phyloP scores from a whole-genome alignment of 64 coral and sea anemone species.

The Actinia tenebrosa region DNA sequence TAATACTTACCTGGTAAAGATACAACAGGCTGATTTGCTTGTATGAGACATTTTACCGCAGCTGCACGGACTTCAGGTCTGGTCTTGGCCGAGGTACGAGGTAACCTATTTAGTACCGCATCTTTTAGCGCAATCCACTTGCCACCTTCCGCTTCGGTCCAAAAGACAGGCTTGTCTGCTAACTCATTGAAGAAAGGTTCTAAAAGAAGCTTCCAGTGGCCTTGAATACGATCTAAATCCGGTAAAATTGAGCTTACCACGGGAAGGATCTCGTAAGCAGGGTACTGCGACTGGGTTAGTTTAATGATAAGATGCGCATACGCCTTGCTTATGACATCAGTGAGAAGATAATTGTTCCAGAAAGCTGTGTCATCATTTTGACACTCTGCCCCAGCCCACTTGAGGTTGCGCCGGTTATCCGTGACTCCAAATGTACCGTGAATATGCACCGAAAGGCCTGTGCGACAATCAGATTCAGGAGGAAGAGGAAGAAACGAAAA shows the following conservation, averaged over 20 bases:
- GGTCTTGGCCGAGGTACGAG: conserved; percentile 34
- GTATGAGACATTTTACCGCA: conserved; percentile 41
- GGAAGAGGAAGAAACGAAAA: conserved; percentile 92
- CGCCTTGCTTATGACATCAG: conserved; percentile 68
- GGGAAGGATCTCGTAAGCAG: conserved; percentile 36
- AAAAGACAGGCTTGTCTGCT: conserved; percentile 64
- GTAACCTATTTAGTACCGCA: conserved; percentile 60
- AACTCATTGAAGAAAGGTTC: conserved; percentile 69
- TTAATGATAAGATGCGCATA: conserved; percentile 58
- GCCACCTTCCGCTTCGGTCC: conserved; percentile 61
- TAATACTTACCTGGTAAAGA: conserved; percentile 13
- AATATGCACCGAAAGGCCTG: conserved; percentile 82
- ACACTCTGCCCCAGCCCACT: conserved; percentile 84
- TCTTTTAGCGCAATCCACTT: conserved; percentile 74
- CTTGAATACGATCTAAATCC: conserved; percentile 65
- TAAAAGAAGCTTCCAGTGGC: conserved; percentile 71
- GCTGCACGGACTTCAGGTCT: conserved; percentile 45
- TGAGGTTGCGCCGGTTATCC: conserved; percentile 80
- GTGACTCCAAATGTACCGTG: conserved; percentile 93
- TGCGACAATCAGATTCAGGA: conserved; percentile 72
- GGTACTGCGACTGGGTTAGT: conserved; percentile 47
- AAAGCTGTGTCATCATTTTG: conserved; percentile 79
- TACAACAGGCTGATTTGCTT: conserved; percentile 62
- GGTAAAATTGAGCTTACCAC: conserved; percentile 64
- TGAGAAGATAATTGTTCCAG: conserved; percentile 75